A percentile compares a stretch with the other conserved stretches of the same genome.
These are phyloP conservation scores for Hybognathus amarus DNA, from an alignment of 2,797 vertebrate genomes.

Conservation along the genomic window DNA sequence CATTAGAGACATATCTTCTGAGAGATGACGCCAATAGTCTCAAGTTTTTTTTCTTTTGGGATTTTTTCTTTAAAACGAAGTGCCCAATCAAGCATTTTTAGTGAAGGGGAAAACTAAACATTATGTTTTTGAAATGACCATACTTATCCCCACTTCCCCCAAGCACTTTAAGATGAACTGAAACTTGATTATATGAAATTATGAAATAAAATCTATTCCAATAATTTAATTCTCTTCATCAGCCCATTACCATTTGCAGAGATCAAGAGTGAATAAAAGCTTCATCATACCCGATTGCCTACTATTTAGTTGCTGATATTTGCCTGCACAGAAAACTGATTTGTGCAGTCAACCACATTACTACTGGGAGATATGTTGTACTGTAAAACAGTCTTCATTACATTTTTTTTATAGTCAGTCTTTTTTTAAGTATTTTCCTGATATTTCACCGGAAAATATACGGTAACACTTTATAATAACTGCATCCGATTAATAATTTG, in stretches of 20 bases:
- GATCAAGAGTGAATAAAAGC: background rate
- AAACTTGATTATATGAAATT: background rate
- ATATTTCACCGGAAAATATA: too few relatives aligned
- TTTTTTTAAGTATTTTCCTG: too few relatives aligned
- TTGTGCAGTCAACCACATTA: background rate
- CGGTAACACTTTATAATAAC: too few relatives aligned
- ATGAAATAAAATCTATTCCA: background rate
- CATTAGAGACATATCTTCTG: background rate
- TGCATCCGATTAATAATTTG: too few relatives aligned
- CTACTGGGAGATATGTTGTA: background rate
- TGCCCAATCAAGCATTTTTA: background rate
- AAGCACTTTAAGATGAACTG: background rate
- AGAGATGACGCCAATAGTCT: background rate
- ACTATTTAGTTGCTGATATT: background rate
- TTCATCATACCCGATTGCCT: background rate
- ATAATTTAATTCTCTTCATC: background rate
- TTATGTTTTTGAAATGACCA: background rate
- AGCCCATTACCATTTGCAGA: background rate
- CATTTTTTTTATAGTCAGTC: background rate
- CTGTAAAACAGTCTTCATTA: background rate
- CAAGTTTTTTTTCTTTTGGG: background rate
- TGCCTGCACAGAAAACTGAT: background rate
- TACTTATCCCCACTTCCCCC: too few relatives aligned
- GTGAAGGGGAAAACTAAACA: background rate
- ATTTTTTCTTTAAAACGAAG: background rate